phyloP scores from a whole-genome alignment of 2,888 invertebrate genomes.

The Caenorhabditis uteleia region DNA sequence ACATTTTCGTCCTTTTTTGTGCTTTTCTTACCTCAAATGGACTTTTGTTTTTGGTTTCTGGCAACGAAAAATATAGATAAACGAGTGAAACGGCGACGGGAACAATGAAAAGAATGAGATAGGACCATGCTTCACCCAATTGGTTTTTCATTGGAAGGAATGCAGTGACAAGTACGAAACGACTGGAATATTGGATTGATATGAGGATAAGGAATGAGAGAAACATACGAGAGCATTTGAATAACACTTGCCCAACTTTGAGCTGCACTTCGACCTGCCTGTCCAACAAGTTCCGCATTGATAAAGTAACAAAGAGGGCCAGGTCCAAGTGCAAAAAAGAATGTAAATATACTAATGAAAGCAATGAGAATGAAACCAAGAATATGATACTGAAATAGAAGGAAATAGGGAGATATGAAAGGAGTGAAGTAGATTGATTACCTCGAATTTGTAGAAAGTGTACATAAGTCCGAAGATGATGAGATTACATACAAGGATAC shows the following conservation, averaged over 20 bases:
- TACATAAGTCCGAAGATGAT: slow-evolving; percentile 47
- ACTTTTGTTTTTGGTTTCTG: slow-evolving; percentile 61
- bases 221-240: slow-evolving; percentile 56
- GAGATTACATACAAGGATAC: slow-evolving; percentile 45
- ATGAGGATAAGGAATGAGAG: background rate
- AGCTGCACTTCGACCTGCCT: slow-evolving; percentile 56
- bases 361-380: slow-evolving; percentile 51
- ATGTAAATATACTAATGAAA: slow-evolving; percentile 56
- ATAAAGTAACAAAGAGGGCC: slow-evolving; percentile 64
- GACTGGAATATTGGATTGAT: slow-evolving; percentile 39
- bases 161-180: slow-evolving; percentile 52
- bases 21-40: slow-evolving; percentile 36
- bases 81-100: slow-evolving; percentile 53
- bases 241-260: slow-evolving; percentile 62
- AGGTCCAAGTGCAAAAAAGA: slow-evolving; percentile 61
- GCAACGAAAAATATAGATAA: slow-evolving; percentile 58
- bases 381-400: slow-evolving; percentile 42
- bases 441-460: slow-evolving; percentile 43
- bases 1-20: too few relatives aligned
- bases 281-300: slow-evolving; percentile 58
- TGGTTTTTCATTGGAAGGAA: slow-evolving; percentile 58
- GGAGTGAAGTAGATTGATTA: slow-evolving; percentile 14
- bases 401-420: too few relatives aligned
- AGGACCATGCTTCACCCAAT: slow-evolving; percentile 54
- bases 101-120: slow-evolving; percentile 56